Percentiles rank a stretch among this genome's conserved stretches.
Evolutionary conservation across 2,797 vertebrate genomes (phyloP).

Genomic region (Oreochromis mossambicus): DNA sequence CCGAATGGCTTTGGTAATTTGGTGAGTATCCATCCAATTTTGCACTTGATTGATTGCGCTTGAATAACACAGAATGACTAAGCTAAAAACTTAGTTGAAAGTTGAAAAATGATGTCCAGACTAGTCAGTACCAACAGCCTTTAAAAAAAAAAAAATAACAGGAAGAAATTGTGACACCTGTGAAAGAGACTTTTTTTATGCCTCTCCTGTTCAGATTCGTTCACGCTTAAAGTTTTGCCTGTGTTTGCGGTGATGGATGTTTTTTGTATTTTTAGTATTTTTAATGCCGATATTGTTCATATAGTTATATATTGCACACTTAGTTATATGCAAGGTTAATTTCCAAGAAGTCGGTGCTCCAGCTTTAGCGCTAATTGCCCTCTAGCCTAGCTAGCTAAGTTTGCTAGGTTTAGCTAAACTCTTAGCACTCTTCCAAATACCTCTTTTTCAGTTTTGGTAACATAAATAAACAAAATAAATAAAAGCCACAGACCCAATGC

Average conservation of each 20-base stretch:
- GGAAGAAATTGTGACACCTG: neutral
- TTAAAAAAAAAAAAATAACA: neutral
- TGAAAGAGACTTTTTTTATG: neutral
- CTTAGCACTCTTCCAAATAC: neutral
- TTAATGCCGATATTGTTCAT: neutral
- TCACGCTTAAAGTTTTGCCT: neutral
- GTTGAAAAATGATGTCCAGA: neutral
- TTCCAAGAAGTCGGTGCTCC: neutral
- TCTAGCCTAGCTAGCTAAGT: neutral
- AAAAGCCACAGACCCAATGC: neutral
- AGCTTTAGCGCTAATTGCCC: neutral
- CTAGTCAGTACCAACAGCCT: neutral
- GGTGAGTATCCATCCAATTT: neutral
- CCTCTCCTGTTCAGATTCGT: neutral
- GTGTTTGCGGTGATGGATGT: neutral
- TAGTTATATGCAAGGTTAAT: neutral
- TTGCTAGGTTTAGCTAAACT: neutral
- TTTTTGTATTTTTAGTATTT: neutral
- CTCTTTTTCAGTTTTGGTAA: neutral
- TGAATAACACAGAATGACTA: neutral
- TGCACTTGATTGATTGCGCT: neutral
- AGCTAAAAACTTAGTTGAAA: neutral
- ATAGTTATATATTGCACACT: neutral
- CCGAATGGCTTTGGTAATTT: neutral
- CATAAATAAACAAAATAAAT: neutral